Evolutionary conservation across 2,888 invertebrate genomes (phyloP), one percentile per base, ranked within the genome.

Genomic region (Drosophila acutilabella): DNA sequence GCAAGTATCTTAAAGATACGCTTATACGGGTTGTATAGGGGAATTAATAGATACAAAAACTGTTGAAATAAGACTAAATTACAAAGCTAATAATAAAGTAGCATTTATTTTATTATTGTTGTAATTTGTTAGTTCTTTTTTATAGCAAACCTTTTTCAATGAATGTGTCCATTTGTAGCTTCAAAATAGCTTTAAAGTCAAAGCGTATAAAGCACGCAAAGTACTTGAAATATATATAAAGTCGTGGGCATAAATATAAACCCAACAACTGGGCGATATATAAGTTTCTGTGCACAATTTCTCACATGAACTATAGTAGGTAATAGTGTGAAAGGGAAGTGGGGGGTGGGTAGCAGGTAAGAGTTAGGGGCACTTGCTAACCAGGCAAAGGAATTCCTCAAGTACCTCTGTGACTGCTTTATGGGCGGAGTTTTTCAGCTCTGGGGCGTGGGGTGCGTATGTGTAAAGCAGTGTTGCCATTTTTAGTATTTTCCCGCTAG

Each of bases 341-440:
- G 38, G 11, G 38, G 20, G 30, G 30, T 16, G 10, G 20, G 58
- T 45, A 51, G 42, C 14, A 47, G 23, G 40, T 41, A 8, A 23
- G 51, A 20, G 51, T 33, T 16, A 8, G 50, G 33, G 33, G 18
- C n/a, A 58, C 30, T 42, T 44, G 54, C 65, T 69, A 71, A 76
- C 77, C 84, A 74, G 76, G 64, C 80, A 73, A 68, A 76, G 72
- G 71, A 82, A 86, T 82, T 76, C 70, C 69, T 62, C 65, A 71
- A 80, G 83, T 73, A 73, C 81, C 79, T 75, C 54, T 70, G 65
- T 60, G 74, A 73, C 73, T 85, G 66, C 65, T 72, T 71, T 66
- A 71, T 60, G 64, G 50, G 8, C 48, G 42, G 58, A 47, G 58
- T 23, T 60, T 33, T n/a, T 8, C 14, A 26, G n/a, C 44, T n/a